Percentiles rank a stretch among this genome's conserved stretches.
Evolutionary conservation across 2,888 invertebrate genomes (phyloP).

Genomic region (Laspeyria flexula): DNA sequence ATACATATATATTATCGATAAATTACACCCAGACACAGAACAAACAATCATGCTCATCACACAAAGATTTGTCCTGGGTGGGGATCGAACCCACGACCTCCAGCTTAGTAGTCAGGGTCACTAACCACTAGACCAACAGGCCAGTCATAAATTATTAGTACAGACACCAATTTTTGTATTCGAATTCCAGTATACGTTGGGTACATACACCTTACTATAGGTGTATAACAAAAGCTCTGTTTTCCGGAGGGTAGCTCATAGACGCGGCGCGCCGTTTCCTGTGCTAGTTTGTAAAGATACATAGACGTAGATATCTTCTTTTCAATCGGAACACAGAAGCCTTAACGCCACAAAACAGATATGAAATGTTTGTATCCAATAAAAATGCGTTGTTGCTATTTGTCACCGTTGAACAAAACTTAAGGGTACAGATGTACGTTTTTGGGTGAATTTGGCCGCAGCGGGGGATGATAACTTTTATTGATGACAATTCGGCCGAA

Average conservation of each 20-base stretch:
- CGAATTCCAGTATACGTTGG: not conserved
- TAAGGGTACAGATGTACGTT: slow-evolving; percentile 52
- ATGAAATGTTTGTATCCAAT: slow-evolving; percentile 33
- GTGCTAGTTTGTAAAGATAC: slow-evolving; percentile 3
- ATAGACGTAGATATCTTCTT: slow-evolving; percentile 1
- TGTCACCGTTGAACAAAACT: slow-evolving; percentile 43
- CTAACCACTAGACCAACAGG: too few species aligned
- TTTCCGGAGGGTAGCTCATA: slow-evolving; percentile 20
- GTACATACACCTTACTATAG: not conserved
- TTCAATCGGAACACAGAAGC: slow-evolving; percentile 18
- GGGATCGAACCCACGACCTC: too few species aligned
- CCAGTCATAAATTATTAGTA: too few species aligned
- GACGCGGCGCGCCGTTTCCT: slow-evolving; percentile 20
- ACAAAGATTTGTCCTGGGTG: too few species aligned
- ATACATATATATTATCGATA: too few species aligned
- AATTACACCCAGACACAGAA: too few species aligned
- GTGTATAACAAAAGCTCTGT: slow-evolving; percentile 13
- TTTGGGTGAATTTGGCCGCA: slow-evolving; percentile 56
- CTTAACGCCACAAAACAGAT: slow-evolving; percentile 14
- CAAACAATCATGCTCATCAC: too few species aligned
- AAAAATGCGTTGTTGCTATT: slow-evolving; percentile 41
- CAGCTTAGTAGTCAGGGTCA: too few species aligned
- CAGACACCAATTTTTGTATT: too few species aligned
- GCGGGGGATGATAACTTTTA: slow-evolving; percentile 63
- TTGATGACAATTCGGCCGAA: slow-evolving; percentile 69